Base-by-base conservation (phyloP, 2,888 invertebrate genomes). In the Eupithecia tripunctaria region DNA sequence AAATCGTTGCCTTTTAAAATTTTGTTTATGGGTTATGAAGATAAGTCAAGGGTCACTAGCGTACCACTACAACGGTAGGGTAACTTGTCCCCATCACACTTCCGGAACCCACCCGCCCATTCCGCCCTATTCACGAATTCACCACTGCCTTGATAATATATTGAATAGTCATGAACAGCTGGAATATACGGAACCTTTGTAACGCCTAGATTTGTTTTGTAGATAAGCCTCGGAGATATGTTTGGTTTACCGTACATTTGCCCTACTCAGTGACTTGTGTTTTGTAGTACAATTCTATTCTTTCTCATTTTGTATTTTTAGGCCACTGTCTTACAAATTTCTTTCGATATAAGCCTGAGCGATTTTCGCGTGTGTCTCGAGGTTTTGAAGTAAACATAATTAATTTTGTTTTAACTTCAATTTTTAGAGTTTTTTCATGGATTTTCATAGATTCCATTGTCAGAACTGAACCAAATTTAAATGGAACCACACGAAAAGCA, bases 131-230 rank as follows among this genome's bases (percentile, higher is more conserved):
- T 76, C 70, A 72, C 71, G 72, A 65, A 75, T 77, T 74, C 75
- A 27, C 67, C 70, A 62, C 63, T 65, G 27, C 43, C 65, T 27
- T 72, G 75, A 76, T 75, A 76, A 76, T 69, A 43, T 73, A 76
- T 74, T 78, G 76, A 74, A 74, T 76, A 76, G 73, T 75, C 72
- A 74, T 73, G 74, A 76, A 72, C 60, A 67, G 66, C 65, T 70
- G 75, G 76, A 68, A 70, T 68, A 65, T 68, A 71, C 67, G 43
- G n/a, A 69, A 74, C 68, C 74, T 74, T 74, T 74, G 74, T 69
- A 56, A 71, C 66, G 18, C 68, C 66, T 68, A 66, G 71, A 74
- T 74, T 74, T 74, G 71, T 71, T 68, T 71, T 71, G 71, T 71
- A 74, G 71, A 74, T 74, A 65, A 25, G 68, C 59, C 43, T n/a